phyloP scores from a whole-genome alignment of 2,113 vertebrate genomes.

The Crotalus tigris region DNA sequence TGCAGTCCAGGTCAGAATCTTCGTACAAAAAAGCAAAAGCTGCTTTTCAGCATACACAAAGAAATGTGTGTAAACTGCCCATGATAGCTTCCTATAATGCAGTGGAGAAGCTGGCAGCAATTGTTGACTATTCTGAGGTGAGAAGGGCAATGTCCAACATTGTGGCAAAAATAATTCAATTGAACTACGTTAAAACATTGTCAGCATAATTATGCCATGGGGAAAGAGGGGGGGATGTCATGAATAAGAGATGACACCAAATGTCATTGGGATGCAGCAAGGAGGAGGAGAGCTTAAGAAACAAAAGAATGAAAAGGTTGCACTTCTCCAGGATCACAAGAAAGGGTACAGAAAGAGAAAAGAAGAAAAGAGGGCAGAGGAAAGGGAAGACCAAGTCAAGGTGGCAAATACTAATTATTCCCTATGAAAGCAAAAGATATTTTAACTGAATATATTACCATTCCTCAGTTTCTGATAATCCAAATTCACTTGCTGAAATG shows the following conservation, averaged over 20 bases:
- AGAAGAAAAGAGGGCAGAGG: background rate
- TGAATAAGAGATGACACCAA: background rate
- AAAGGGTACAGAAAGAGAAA: background rate
- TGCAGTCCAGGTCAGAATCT: background rate
- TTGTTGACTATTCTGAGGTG: background rate
- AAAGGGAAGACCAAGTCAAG: background rate
- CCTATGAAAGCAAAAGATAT: background rate
- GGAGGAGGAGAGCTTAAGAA: background rate
- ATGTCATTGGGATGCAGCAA: background rate
- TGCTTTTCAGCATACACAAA: background rate
- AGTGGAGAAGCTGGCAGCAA: background rate
- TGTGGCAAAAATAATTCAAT: background rate
- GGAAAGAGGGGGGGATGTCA: background rate
- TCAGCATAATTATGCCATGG: background rate
- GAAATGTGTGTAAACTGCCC: background rate
- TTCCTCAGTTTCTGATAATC: background rate
- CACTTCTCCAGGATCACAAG: background rate
- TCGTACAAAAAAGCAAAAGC: background rate
- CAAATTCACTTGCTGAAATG: background rate
- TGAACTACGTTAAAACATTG: background rate
- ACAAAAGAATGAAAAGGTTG: background rate
- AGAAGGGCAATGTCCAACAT: background rate
- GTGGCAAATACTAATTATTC: background rate
- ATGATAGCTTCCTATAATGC: background rate
- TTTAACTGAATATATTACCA: background rate